Evolutionary conservation across 2,888 invertebrate genomes (phyloP).

Genomic region (Eristalis arbustorum): DNA sequence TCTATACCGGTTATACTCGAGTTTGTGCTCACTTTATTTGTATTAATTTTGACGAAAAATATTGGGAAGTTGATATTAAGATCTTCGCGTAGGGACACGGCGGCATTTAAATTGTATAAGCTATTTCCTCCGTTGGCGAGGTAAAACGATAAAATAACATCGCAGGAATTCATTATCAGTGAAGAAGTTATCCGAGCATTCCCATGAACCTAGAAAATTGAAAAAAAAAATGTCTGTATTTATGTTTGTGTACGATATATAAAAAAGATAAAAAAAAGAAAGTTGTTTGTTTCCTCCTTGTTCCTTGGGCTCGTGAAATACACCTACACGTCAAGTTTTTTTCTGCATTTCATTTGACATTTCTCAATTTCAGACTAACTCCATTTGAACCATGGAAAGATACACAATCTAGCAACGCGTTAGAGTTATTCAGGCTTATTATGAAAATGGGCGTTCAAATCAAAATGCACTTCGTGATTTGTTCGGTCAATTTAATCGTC

Average conservation of each 20-base stretch:
- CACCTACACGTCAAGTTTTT: no score
- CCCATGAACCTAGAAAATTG: neutral
- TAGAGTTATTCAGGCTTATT: no score
- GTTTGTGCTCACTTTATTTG: conserved; percentile 72
- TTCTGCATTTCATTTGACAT: no score
- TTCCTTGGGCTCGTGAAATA: no score
- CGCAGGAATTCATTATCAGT: neutral
- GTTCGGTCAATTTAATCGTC: no score
- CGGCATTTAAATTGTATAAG: neutral
- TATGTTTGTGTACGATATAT: neutral
- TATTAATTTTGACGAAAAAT: conserved; percentile 74
- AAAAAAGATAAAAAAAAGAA: neutral
- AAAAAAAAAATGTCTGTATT: neutral
- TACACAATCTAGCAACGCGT: no score
- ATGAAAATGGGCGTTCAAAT: no score
- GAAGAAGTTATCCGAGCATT: neutral
- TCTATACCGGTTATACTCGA: conserved; percentile 79
- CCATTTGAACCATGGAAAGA: no score
- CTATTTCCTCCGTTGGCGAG: neutral
- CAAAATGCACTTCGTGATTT: no score
- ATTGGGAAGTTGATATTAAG: conserved; percentile 75
- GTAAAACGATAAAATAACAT: neutral
- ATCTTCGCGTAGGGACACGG: conserved; percentile 72
- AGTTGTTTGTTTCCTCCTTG: no score
- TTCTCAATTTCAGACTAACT: no score